Base-by-base conservation (phyloP, 2,113 vertebrate genomes). In the Conger conger region DNA sequence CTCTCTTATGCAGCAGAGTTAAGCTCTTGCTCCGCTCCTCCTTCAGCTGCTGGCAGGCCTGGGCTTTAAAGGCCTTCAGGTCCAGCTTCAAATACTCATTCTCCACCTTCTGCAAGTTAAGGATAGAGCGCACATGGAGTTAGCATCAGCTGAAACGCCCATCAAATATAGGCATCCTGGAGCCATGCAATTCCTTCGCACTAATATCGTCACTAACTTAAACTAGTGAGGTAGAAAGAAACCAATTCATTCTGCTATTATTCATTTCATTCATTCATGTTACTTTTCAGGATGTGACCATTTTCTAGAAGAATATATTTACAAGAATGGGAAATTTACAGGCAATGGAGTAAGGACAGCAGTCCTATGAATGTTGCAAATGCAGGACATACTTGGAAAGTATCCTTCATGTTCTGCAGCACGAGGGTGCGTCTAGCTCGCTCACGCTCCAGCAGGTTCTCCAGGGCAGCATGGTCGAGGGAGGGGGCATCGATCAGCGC, bases 11-110 rank as follows among this genome's bases (percentile, higher is more conserved):
- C 76, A 94, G 89, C 89, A 95, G 86, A 2, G 90, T 83, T 11
- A 45, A 50, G 6, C 35, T 92, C 81, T 90, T 92, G 30, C 89
- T 87, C 35, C 79, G 88, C 86, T 91, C 92, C 3, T 92, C 87
- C n/a, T 33, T 37, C 18, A 95, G 42, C 2, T 68, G 79, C 30
- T 81, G 87, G 33, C 80, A 85, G 33, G 77, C 30, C 3, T 89
- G 33, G 0, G 82, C 35, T 33, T 83, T 80, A 1, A 73, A 27
- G 0, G 73, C 18, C 53, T 80, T 68, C 18, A 90, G 85, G 17
- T 30, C 45, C 13, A 68, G 76, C 36, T 80, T 42, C 4, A 63
- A 20, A 1, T 89, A 87, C 60, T 40, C 42, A 1, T 85, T 35
- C 84, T 92, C 40, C 86, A 79, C 37, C 85, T 76, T 80, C 86